Base-by-base conservation (phyloP, 2,797 vertebrate genomes). In the Gobionotothen gibberifrons region DNA sequence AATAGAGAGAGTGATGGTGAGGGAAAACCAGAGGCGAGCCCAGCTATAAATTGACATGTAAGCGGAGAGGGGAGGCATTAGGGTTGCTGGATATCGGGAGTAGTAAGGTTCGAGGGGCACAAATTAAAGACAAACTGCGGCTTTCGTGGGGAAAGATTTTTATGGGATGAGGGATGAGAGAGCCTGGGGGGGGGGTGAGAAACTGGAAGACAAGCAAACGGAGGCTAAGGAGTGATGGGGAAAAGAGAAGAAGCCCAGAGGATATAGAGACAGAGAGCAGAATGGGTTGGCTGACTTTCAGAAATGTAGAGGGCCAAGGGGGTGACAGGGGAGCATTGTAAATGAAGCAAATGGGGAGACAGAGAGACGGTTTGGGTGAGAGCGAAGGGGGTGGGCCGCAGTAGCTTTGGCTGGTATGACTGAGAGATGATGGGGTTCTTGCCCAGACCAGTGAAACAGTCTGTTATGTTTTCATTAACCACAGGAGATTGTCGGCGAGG, bases 401-500 rank as follows among this genome's bases (percentile, higher is more conserved):
- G 72, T 64, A 59, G 29, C 72, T 80, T 84, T 82, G 84, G 82
- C 77, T 68, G 76, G 72, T 77, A 72, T 72, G 74, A 82, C 76
- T 57, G 76, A 59, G 78, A 76, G 76, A 79, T 82, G 85, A 87
- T 79, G 71, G 71, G 79, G 78, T 85, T 84, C 76, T 67, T 79
- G 77, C 69, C 76, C 68, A n/a, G 75, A 87, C 72, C 49, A 65
- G 81, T 72, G 61, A 82, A 82, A 85, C 80, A 72, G 68, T 72
- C 71, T 87, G 85, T 87, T 87, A 63, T 90, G 84, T 89, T 91
- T 89, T 90, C 83, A 91, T 90, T 85, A 89, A 86, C 73, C 78
- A 75, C 87, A 78, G 79, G 76, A 83, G 81, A 78, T 68, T 78
- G 75, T 75, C 57, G 61, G 75, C 7, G 44, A 71, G 80, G 79